phyloP scores from a whole-genome alignment of 2,888 invertebrate genomes.

The Drosophila longiperda region DNA sequence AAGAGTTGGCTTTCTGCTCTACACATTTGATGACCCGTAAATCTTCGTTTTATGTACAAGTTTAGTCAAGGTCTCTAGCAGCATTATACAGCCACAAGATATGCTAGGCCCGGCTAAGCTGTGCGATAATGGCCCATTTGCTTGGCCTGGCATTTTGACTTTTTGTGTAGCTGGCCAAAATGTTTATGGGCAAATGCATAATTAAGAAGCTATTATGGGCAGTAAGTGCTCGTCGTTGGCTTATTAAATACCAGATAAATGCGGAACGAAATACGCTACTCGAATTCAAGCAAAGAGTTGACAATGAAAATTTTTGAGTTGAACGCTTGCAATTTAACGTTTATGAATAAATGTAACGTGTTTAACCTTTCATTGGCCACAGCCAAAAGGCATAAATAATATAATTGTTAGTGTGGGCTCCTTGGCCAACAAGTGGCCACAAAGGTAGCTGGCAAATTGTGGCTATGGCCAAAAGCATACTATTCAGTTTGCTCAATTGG shows the following conservation, averaged over 20 bases:
- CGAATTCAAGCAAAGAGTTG: conserved; percentile 5
- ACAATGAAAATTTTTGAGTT: conserved; percentile 12
- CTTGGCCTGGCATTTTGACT: conserved; percentile 35
- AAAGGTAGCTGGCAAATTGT: conserved; percentile 36
- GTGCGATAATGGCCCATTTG: conserved; percentile 73
- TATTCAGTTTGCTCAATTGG: conserved; percentile 32
- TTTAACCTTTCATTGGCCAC: conserved; percentile 63
- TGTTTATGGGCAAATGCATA: conserved; percentile 69
- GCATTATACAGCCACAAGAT: conserved; percentile 17
- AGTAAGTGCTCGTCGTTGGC: conserved; percentile 37
- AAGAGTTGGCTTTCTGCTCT: conserved; percentile 19
- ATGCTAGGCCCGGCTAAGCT: conserved; percentile 15
- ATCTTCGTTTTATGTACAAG: conserved; percentile 47
- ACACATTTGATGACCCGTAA: conserved; percentile 51
- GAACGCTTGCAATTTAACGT: conserved; percentile 6
- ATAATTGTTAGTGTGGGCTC: conserved; percentile 37
- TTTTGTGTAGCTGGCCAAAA: conserved; percentile 42
- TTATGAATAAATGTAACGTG: conserved; percentile 34
- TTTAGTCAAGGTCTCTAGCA: conserved; percentile 41
- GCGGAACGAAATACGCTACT: conserved; percentile 6
- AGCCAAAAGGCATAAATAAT: conserved; percentile 53
- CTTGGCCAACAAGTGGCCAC: conserved; percentile 62
- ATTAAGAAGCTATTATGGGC: conserved; percentile 64
- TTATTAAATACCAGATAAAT: conserved; percentile 38
- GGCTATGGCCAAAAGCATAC: neutral